Conservation (phyloP, 2,888 invertebrate species). For the Andrena fulva region DNA sequence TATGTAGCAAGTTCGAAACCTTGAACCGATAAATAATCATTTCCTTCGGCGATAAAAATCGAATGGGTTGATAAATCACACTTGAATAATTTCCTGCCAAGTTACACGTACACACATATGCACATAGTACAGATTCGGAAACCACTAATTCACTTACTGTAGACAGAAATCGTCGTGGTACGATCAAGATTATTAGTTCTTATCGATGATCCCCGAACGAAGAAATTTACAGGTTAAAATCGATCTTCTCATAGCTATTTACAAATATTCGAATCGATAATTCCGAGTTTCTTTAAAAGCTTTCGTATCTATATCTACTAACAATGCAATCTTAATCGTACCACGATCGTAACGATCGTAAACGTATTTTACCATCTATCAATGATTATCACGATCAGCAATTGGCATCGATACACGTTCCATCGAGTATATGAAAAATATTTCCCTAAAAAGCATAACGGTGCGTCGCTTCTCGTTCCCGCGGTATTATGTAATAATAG, state of each 20-base stretch:
- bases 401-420: conserved; percentile 57
- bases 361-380: conserved; percentile 29
- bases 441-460: conserved; percentile 60
- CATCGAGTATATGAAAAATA: conserved; percentile 59
- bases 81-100: conserved; percentile 15
- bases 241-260: neutral
- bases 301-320: neutral
- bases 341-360: conserved; percentile 21
- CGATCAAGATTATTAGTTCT: conserved; percentile 27
- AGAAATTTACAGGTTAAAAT: neutral
- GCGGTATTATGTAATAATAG: conserved; percentile 30
- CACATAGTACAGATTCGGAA: conserved; percentile 11
- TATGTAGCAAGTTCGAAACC: neutral
- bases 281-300: neutral
- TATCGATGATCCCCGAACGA: neutral
- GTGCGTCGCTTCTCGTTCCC: conserved; percentile 36
- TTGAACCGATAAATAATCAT: neutral
- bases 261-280: neutral
- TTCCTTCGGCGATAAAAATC: neutral
- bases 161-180: conserved; percentile 30
- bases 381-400: conserved; percentile 59
- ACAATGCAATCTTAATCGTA: conserved; percentile 22
- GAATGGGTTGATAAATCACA: conserved; percentile 23
- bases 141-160: conserved; percentile 16
- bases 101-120: conserved; percentile 48